Conservation (phyloP, 2,797 vertebrate genomes). For the Phrynocephalus forsythii region DNA sequence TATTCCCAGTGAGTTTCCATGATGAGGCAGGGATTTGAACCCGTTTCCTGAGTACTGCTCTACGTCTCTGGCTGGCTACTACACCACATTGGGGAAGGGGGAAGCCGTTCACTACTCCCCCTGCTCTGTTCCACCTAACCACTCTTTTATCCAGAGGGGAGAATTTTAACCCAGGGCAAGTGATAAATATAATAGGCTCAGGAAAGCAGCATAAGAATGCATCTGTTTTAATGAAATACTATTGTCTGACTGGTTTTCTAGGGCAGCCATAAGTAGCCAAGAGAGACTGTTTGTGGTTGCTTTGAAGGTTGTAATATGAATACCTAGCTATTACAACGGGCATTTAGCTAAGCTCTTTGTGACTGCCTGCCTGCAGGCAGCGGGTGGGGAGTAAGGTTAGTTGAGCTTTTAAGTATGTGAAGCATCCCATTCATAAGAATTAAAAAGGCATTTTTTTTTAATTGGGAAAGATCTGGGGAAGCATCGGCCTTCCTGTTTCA, state of each 20-base stretch:
- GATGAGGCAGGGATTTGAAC: no score
- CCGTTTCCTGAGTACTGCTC: no score
- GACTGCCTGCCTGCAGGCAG: slow-evolving; percentile 17
- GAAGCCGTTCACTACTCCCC: no score
- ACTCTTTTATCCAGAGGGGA: accelerated
- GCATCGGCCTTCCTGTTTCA: slow-evolving; percentile 47
- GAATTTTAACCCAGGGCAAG: neutral
- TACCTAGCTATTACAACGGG: slow-evolving; percentile 27
- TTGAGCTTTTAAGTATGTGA: slow-evolving; percentile 21
- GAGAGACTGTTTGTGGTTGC: slow-evolving; percentile 46
- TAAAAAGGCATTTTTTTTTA: slow-evolving; percentile 30
- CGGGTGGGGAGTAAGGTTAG: slow-evolving; percentile 1
- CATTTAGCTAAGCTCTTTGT: slow-evolving; percentile 49
- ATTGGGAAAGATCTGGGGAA: slow-evolving; percentile 60
- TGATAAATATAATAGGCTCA: neutral
- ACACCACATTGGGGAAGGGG: no score
- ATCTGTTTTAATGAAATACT: slow-evolving; percentile 11
- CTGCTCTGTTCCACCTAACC: neutral
- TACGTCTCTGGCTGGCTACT: no score
- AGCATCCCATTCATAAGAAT: slow-evolving; percentile 37
- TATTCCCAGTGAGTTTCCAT: no score
- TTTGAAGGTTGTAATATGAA: slow-evolving; percentile 57
- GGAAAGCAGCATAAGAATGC: accelerated
- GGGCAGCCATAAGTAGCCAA: neutral
- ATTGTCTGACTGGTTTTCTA: slow-evolving; percentile 23